These are phyloP conservation scores for Lophochroa leadbeateri DNA, from an alignment of 2,113 vertebrate genomes.

Conservation along the genomic window DNA sequence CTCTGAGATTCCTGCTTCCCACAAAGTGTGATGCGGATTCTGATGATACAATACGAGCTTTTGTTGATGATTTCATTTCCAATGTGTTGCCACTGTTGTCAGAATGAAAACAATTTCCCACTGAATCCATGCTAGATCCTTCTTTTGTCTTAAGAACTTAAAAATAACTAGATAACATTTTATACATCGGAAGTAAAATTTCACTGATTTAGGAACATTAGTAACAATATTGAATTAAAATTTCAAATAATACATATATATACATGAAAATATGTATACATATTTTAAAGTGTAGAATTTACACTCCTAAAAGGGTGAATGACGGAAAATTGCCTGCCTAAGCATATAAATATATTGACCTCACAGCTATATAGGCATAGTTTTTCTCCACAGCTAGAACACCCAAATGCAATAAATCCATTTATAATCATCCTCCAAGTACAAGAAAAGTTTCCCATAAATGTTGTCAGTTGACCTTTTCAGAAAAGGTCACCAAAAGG, in stretches of 20 bases:
- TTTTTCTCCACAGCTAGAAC: not conserved
- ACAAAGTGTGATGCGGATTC: not conserved
- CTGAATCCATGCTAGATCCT: not conserved
- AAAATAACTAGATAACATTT: not conserved
- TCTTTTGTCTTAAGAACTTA: not conserved
- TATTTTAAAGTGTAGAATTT: not conserved
- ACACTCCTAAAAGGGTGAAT: not conserved
- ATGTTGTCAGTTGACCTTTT: constrained; percentile 48
- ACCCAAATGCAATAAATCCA: not conserved
- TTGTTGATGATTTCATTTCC: not conserved
- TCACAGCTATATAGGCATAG: not conserved
- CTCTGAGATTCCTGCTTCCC: not conserved
- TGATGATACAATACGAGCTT: not conserved
- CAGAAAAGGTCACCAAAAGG: constrained; percentile 52
- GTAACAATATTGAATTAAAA: not conserved
- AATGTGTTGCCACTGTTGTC: not conserved
- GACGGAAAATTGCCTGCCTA: not conserved
- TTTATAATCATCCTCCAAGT: constrained; percentile 5
- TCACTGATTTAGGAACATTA: not conserved
- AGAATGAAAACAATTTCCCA: not conserved
- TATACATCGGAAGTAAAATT: not conserved
- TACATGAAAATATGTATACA: fast-evolving
- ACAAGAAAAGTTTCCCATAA: not conserved
- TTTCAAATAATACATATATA: not conserved
- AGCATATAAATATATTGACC: not conserved